Conservation (phyloP, 1,140 invertebrate genomes). For the Drosophila eugracilis region DNA sequence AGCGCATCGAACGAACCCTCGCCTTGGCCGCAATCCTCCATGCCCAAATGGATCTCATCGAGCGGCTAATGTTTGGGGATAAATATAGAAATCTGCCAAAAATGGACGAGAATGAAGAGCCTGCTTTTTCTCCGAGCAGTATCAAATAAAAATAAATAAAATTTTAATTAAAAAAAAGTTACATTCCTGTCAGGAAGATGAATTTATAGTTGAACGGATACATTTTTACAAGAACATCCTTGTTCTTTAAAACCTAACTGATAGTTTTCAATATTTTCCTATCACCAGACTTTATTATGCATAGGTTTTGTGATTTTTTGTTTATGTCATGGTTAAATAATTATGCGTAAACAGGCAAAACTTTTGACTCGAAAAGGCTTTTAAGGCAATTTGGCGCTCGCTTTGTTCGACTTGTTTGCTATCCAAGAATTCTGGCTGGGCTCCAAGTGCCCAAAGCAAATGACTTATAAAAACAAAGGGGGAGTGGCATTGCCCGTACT, state of each 20-base stretch:
- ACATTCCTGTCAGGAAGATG: too few relatives aligned
- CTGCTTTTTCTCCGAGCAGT: neutral
- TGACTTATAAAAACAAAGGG: slow-evolving; percentile 58
- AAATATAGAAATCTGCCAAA: slow-evolving; percentile 5
- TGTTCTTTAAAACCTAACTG: too few relatives aligned
- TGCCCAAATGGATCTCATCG: slow-evolving; percentile 54
- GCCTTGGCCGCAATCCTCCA: slow-evolving; percentile 28
- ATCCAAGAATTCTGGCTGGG: slow-evolving; percentile 58
- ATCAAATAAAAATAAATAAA: neutral
- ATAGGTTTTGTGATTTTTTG: slow-evolving; percentile 15
- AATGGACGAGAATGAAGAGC: neutral
- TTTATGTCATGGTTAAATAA: slow-evolving; percentile 70
- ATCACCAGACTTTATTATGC: too few relatives aligned
- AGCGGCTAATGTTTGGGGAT: slow-evolving; percentile 33
- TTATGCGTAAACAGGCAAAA: slow-evolving; percentile 79
- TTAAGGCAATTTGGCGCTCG: slow-evolving; percentile 77
- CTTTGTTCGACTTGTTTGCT: slow-evolving; percentile 77
- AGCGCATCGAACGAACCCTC: slow-evolving; percentile 24
- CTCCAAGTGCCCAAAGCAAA: slow-evolving; percentile 61
- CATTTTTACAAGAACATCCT: too few relatives aligned
- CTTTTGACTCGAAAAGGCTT: slow-evolving; percentile 77
- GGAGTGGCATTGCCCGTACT: slow-evolving; percentile 7
- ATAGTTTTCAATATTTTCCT: too few relatives aligned
- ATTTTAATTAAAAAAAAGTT: too few relatives aligned
- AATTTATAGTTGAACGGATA: too few relatives aligned